Base-by-base conservation (phyloP, 2,797 vertebrate species). In the Cygnus olor region DNA sequence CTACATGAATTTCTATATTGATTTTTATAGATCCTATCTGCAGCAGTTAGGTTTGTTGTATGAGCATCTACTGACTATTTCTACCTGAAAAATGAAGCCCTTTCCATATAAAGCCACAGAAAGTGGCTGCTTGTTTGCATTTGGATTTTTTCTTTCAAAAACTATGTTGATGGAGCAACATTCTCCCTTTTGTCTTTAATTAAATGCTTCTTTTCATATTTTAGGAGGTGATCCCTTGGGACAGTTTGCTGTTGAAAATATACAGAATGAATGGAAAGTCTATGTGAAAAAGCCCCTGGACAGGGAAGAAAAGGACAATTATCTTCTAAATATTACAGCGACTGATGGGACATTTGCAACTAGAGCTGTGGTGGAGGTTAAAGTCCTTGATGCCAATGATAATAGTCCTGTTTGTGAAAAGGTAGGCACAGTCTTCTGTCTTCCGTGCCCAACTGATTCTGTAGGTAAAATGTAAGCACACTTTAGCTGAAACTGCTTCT, bases 361-460 rank as follows among this genome's bases (percentile, higher is more conserved):
- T 69, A 99, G 98, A 97, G 99, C 99, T 24, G 93, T 99, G 19
- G 99, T 99, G 60, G 99, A 99, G 95, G 99, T 99, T 94, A 99
- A 99, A 97, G 99, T 99, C 84, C 98, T 99, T 84, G 99, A 99
- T 85, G 99, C 99, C 94, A 99, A 99, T 73, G 99, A 99, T 98
- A 99, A 99, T 94, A 99, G 98, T 92, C 99, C 99, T 32, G 97
- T 99, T 32, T 99, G 99, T 51, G 99, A 99, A 96, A 99, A 99
- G 99, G 99, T 99, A 98, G 93, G 98, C 56, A 80, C 34, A 34
- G 3, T 85, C 56, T 90, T 80, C 1, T 42, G 5, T 77, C 57
- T 65, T 86, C 18, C 3, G 1, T 54, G 13, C 68, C 12, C 34
- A 68, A 7, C 22, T 90, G 30, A 45, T 89, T 95, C 63, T 34